phyloP scores from a whole-genome alignment of 2,888 invertebrate species.

The Balanococcus diminutus region DNA sequence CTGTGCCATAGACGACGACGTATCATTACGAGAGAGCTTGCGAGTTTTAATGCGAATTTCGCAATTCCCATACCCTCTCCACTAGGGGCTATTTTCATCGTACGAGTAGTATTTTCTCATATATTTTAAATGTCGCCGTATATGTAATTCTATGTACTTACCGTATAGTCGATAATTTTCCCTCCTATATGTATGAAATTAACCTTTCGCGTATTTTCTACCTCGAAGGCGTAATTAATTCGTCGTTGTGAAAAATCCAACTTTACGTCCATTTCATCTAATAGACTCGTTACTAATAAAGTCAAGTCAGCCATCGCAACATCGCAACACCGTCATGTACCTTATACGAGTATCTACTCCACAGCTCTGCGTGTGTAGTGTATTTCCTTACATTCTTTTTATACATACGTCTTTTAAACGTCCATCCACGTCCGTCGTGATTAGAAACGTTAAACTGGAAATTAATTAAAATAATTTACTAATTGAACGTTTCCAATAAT shows the following conservation, averaged over 20 bases:
- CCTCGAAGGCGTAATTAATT: not conserved
- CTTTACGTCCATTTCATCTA: not conserved
- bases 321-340: too few relatives aligned
- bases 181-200: not conserved
- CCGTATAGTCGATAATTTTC: not conserved
- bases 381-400: not conserved
- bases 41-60: constrained; percentile 24
- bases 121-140: not conserved
- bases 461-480: constrained; percentile 30
- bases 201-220: not conserved
- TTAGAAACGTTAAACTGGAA: constrained; percentile 5
- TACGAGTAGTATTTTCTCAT: not conserved
- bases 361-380: too few relatives aligned
- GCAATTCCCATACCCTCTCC: not conserved
- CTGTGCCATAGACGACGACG: too few relatives aligned
- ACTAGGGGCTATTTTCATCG: not conserved
- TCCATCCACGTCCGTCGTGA: not conserved
- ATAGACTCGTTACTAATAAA: not conserved
- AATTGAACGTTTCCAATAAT: not conserved
- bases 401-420: not conserved
- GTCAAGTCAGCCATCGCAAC: not conserved
- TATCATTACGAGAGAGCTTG: not conserved
- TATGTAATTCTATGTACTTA: not conserved
- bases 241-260: not conserved
- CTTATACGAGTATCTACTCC: too few relatives aligned